Percentiles rank a stretch among this genome's conserved stretches.
Conservation (phyloP, 2,113 vertebrate genomes). For the Alligator mississippiensis region DNA sequence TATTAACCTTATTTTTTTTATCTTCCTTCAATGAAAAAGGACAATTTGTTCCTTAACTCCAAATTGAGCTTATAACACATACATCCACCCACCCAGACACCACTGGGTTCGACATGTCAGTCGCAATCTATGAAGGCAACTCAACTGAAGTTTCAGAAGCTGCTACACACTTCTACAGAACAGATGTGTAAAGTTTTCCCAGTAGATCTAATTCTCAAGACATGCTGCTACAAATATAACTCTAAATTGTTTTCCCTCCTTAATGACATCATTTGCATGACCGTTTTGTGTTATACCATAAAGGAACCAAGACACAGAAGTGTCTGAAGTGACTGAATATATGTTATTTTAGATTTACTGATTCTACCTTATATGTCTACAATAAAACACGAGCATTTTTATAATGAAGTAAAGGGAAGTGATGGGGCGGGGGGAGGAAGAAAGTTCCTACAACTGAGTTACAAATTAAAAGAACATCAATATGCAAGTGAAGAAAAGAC, state of each 20-base stretch:
- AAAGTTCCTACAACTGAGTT: background rate
- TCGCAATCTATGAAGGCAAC: background rate
- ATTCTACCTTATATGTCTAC: background rate
- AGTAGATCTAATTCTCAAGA: background rate
- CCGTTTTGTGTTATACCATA: background rate
- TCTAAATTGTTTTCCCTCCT: background rate
- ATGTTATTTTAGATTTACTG: background rate
- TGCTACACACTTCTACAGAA: background rate
- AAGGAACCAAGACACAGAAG: constrained; percentile 2
- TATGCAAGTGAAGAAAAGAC: background rate
- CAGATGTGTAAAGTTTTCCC: background rate
- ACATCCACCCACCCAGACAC: background rate
- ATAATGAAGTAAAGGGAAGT: background rate
- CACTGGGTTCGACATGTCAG: background rate
- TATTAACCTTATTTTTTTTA: fast-evolving
- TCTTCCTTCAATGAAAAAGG: background rate
- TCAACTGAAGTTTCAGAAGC: background rate
- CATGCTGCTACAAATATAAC: background rate
- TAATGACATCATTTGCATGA: background rate
- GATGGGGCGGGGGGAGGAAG: background rate
- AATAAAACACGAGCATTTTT: background rate
- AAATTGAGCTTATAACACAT: background rate
- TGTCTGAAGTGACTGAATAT: background rate
- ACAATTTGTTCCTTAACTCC: background rate
- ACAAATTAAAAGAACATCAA: background rate